These are phyloP conservation scores for Sarcoramphus papa DNA, from an alignment of 2,797 vertebrate genomes.

Conservation along the genomic window DNA sequence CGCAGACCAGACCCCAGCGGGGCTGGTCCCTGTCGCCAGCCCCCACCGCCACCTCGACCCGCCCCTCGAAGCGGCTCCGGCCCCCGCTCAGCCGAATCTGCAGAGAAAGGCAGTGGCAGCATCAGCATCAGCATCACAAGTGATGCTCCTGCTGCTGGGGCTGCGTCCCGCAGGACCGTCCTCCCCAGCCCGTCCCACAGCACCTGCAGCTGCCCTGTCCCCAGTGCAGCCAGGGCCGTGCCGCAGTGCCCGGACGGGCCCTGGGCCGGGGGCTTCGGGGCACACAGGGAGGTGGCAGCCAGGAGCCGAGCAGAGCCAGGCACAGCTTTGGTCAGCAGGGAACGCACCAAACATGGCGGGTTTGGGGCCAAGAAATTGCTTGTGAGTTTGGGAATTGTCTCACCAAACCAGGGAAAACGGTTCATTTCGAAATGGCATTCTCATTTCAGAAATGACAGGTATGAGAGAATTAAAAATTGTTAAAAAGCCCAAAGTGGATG, in stretches of 20 bases:
- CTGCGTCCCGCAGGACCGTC: accelerated
- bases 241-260: accelerated
- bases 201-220: background rate
- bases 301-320: background rate
- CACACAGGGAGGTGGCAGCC: background rate
- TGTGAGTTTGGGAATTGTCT: background rate
- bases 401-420: background rate
- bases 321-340: background rate
- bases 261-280: background rate
- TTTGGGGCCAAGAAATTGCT: background rate
- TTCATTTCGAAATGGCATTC: background rate
- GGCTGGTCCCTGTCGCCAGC: constrained; percentile 71
- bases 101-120: constrained; percentile 28
- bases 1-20: constrained; percentile 92
- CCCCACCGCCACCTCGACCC: constrained; percentile 83
- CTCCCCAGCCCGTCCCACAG: background rate
- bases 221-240: background rate
- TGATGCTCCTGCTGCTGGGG: background rate
- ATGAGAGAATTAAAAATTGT: background rate
- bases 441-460: constrained; percentile 3
- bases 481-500: background rate
- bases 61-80: constrained; percentile 87
- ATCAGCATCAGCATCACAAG: background rate
- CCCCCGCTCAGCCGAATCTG: constrained; percentile 93
- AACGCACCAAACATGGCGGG: background rate